A percentile compares a stretch with the other conserved stretches of the same genome.
Evolutionary conservation across 2,113 vertebrate genomes (phyloP).

Genomic region (Odontesthes bonariensis): DNA sequence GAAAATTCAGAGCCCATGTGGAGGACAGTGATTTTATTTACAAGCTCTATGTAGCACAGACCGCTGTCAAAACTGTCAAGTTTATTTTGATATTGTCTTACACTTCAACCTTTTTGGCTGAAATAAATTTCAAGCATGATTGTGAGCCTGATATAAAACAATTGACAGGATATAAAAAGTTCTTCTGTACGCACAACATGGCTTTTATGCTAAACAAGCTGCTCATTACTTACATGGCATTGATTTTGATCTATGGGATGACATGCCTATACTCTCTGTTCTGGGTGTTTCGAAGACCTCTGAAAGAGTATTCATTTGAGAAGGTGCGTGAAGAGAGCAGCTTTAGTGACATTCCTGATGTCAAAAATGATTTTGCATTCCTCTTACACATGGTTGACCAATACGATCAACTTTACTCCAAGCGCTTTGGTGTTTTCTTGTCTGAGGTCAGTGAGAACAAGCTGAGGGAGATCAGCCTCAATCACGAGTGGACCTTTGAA

Average conservation of each 20-base stretch:
- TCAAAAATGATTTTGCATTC: constrained; percentile 98
- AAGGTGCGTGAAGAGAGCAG: constrained; percentile 98
- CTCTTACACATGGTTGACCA: constrained; percentile 99
- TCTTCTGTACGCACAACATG: constrained; percentile 97
- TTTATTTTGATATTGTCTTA: constrained; percentile 96
- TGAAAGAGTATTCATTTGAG: constrained; percentile 98
- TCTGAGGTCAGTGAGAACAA: constrained; percentile 98
- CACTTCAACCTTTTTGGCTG: constrained; percentile 91
- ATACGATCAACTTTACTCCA: constrained; percentile 96
- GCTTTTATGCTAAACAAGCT: constrained; percentile 96
- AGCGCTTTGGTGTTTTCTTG: constrained; percentile 94
- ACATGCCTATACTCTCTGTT: constrained; percentile 95
- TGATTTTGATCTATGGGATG: constrained; percentile 94
- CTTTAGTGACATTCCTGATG: constrained; percentile 98
- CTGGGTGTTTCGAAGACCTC: constrained; percentile 94
- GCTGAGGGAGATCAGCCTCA: constrained; percentile 95
- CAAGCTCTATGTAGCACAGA: constrained; percentile 96
- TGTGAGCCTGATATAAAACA: constrained; percentile 90
- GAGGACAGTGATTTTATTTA: constrained; percentile 98
- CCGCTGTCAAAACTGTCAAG: constrained; percentile 93
- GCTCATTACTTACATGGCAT: constrained; percentile 93
- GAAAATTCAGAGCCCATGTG: constrained; percentile 94
- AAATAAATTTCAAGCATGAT: constrained; percentile 89
- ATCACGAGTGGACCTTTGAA: constrained; percentile 97
- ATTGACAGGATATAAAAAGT: constrained; percentile 89